These are phyloP conservation scores for Caenorhabditis sp. DNA, from an alignment of 2,888 invertebrate species.

Conservation along the genomic window DNA sequence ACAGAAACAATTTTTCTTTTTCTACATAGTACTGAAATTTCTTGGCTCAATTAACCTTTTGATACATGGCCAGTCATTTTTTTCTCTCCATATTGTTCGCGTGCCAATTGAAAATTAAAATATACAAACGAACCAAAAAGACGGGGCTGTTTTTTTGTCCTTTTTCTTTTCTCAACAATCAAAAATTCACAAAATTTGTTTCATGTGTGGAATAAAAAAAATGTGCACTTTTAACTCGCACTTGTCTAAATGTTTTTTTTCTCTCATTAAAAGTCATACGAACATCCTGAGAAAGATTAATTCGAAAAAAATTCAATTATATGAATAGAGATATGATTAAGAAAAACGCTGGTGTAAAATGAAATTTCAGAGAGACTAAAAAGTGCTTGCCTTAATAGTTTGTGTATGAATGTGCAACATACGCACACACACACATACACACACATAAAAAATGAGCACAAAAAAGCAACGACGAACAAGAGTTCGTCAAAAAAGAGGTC, in stretches of 20 bases:
- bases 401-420: not conserved
- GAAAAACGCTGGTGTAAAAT: too few species aligned
- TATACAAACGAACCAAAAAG: not conserved
- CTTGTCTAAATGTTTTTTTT: too few species aligned
- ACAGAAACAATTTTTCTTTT: not conserved
- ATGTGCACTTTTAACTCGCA: too few species aligned
- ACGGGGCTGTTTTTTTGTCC: not conserved
- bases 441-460: not conserved
- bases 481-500: conserved; percentile 9
- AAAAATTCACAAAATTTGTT: too few species aligned
- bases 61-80: not conserved
- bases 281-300: too few species aligned
- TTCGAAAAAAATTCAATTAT: too few species aligned
- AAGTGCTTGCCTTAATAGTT: too few species aligned
- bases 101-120: not conserved
- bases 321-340: too few species aligned
- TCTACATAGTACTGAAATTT: not conserved
- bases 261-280: too few species aligned
- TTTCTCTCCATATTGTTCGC: not conserved
- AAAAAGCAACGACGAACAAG: conserved; percentile 1
- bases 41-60: not conserved
- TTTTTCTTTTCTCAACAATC: not conserved
- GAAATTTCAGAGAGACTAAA: too few species aligned
- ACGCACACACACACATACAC: not conserved
- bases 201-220: too few species aligned